Evolutionary conservation across 2,888 invertebrate species (phyloP), one percentile per base, ranked within the genome.

Genomic region (Caenorhabditis sinica): DNA sequence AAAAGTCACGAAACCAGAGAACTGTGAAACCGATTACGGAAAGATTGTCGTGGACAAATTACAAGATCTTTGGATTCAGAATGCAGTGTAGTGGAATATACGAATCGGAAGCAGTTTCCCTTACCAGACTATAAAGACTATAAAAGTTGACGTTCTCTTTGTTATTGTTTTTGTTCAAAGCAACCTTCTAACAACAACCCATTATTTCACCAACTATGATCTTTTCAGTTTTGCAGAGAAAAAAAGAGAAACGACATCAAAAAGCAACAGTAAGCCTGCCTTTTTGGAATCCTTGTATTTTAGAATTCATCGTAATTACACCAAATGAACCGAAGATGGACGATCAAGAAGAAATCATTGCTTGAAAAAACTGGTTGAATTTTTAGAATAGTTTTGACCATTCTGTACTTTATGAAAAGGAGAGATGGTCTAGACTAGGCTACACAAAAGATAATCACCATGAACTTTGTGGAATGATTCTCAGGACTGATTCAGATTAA

Each of bases 1-100:
- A 60, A 60, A 60, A 33, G 51, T 68, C 68, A 68, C 68, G 68
- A 23, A 68, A 68, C 23, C 65, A 30, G 28, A 66, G 45, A 63
- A 63, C 63, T 63, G 36, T 63, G 40, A 25, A 63, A 40, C 40
- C 40, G 40, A n/a, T n/a, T n/a, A n/a, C n/a, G n/a, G n/a, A n/a
- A n/a, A n/a, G n/a, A n/a, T n/a, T n/a, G n/a, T n/a, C n/a, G n/a
- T n/a, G n/a, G n/a, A n/a, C n/a, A n/a, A 40, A 40, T 40, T 40
- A 40, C 11, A 11, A 56, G 56, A 56, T 56, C 28, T 56, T 56
- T 56, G 56, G 11, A 30, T 56, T 23, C 25, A 23, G 56, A 56
- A 25, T 56, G 25, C 30, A 28, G 13, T 15, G 25, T 56, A 56
- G 28, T 56, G 56, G 23, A n/a, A n/a, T n/a, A n/a, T n/a, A n/a